These are phyloP conservation scores for Lasioglossum marginatum DNA, from an alignment of 2,888 invertebrate species.

Conservation along the genomic window DNA sequence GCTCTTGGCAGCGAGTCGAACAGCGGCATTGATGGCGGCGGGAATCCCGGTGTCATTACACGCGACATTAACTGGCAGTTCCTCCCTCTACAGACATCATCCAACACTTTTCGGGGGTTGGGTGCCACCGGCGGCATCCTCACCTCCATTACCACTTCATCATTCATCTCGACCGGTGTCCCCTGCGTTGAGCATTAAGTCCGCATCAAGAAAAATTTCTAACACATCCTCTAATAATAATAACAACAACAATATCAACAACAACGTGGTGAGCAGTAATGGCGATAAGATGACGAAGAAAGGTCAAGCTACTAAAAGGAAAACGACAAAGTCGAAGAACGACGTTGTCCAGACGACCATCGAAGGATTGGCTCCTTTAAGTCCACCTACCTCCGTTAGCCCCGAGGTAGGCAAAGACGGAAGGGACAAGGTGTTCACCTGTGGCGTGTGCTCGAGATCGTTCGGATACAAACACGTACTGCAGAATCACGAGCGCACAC, in stretches of 20 bases:
- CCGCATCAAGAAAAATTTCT: constrained; percentile 81
- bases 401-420: constrained; percentile 81
- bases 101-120: constrained; percentile 87
- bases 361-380: constrained; percentile 83
- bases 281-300: constrained; percentile 82
- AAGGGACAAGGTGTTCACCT: constrained; percentile 94
- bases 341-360: constrained; percentile 56
- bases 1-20: constrained; percentile 85
- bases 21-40: constrained; percentile 85
- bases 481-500: constrained; percentile 97
- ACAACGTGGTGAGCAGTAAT: constrained; percentile 61
- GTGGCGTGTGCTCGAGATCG: constrained; percentile 93
- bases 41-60: constrained; percentile 86
- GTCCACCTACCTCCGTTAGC: constrained; percentile 85
- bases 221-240: constrained; percentile 77
- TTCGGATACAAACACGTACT: constrained; percentile 98
- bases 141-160: constrained; percentile 86
- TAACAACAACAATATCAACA: constrained; percentile 84
- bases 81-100: constrained; percentile 88
- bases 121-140: constrained; percentile 85
- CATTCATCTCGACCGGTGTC: constrained; percentile 75
- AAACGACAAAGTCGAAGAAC: constrained; percentile 85
- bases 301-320: constrained; percentile 84
- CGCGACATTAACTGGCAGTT: constrained; percentile 86
- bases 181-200: constrained; percentile 82